Conservation (phyloP, 2,797 vertebrate species). For the Uromys caudimaculatus region DNA sequence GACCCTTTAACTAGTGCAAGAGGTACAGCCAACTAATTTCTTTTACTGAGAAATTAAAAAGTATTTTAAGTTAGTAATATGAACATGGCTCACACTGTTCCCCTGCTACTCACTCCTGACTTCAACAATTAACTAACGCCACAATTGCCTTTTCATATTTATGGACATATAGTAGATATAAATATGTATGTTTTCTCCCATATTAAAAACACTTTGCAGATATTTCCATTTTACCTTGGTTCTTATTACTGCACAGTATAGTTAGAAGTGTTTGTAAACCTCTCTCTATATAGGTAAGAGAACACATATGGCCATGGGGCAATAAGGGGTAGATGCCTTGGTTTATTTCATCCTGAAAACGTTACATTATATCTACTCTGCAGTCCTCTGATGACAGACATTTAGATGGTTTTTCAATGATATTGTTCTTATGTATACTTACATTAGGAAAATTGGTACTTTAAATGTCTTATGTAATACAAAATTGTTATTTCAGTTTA, state of each 20-base stretch:
- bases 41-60: background rate
- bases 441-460: background rate
- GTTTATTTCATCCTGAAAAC: background rate
- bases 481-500: background rate
- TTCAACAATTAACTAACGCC: background rate
- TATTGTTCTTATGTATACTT: background rate
- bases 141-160: background rate
- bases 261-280: background rate
- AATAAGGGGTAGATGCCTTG: background rate
- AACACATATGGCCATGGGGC: background rate
- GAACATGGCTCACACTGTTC: background rate
- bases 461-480: background rate
- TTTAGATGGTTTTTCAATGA: background rate
- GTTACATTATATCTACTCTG: background rate
- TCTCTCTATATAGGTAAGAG: background rate
- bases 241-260: slow-evolving; percentile 9
- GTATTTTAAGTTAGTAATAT: slow-evolving; percentile 15
- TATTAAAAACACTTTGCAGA: background rate
- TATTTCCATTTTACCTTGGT: background rate
- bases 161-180: background rate
- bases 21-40: background rate
- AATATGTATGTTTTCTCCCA: background rate
- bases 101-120: background rate
- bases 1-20: background rate
- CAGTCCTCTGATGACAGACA: background rate